Percentiles rank a stretch among this genome's conserved stretches.
phyloP scores from a whole-genome alignment of 1,140 invertebrate genomes.

The Caenorhabditis latens region DNA sequence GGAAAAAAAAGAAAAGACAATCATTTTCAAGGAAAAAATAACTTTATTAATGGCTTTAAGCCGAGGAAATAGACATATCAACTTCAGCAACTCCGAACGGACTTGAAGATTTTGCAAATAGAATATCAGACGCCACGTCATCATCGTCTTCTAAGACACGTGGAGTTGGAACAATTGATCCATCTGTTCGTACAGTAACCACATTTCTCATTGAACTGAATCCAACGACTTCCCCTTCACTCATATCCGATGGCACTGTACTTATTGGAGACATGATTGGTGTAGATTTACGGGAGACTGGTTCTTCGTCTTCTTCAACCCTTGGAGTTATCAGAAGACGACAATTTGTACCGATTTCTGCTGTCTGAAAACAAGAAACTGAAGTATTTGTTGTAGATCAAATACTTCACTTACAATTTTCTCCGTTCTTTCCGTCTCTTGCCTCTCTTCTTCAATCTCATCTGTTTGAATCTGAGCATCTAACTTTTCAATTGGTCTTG shows the following conservation, averaged over 20 bases:
- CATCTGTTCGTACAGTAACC: not conserved
- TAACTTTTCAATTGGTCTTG: not conserved
- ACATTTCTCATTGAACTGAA: not conserved
- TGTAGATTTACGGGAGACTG: not conserved
- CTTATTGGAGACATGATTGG: not conserved
- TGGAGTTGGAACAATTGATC: not conserved
- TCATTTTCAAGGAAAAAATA: not conserved
- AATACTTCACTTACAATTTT: not conserved
- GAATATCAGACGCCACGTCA: not conserved
- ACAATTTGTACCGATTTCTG: conserved; percentile 31
- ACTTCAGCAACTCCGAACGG: conserved; percentile 4
- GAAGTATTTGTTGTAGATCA: not conserved
- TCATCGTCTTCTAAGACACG: conserved; percentile 22
- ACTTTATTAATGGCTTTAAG: conserved; percentile 21
- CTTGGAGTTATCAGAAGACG: not conserved
- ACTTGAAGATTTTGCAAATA: not conserved
- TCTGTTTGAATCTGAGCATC: conserved; percentile 43
- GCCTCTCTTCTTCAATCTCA: not conserved
- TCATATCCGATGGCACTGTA: not conserved
- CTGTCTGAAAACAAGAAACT: conserved; percentile 21
- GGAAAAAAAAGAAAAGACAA: not conserved
- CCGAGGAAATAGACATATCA: conserved; percentile 28
- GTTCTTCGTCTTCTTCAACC: not conserved
- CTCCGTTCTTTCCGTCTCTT: not conserved
- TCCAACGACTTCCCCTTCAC: conserved; percentile 10